Base-by-base conservation (phyloP, 2,113 vertebrate genomes). In the Channa argus region DNA sequence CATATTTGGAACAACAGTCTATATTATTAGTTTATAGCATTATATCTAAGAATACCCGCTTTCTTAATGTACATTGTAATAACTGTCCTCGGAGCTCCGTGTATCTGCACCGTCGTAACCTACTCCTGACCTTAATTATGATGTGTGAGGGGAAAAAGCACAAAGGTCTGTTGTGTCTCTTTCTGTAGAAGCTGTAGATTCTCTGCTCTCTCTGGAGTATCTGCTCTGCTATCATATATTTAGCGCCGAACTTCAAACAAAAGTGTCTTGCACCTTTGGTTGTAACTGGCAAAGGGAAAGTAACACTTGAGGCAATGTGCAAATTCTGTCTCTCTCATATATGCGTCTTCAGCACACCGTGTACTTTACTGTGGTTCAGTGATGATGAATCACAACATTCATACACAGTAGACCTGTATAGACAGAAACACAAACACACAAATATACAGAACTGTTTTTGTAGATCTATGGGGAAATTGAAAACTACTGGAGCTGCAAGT, bases 171-270 rank as follows among this genome's bases (percentile, higher is more conserved):
- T 46, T 51, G 60, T 74, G 54, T 37, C 59, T 10, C 24, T 4
- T 2, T 56, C 7, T 45, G 37, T 11, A 8, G 46, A 36, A 60
- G 59, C 44, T 36, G 47, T 15, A 36, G 36, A 45, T 49, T 41
- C 38, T 15, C 7, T 39, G n/a, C 37, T 46, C 60, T 56, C 70
- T 67, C 33, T 24, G 68, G 83, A 71, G 74, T 33, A 39, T 80
- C 56, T 13, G 46, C 65, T 71, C 41, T 38, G 71, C 73, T 12
- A n/a, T 67, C 71, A 52, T 66, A 67, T 71, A 77, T 83, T 85
- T 89, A 85, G 77, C 79, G 77, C 59, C 68, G 55, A 8, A 70
- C 82, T 70, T 87, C 73, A 77, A 84, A 84, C 51, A 65, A 24
- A 52, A 77, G 73, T 11, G 80, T 85, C 81, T 86, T 37, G 74